Conservation (phyloP, 2,797 vertebrate genomes). For the Gallinago stenura region DNA sequence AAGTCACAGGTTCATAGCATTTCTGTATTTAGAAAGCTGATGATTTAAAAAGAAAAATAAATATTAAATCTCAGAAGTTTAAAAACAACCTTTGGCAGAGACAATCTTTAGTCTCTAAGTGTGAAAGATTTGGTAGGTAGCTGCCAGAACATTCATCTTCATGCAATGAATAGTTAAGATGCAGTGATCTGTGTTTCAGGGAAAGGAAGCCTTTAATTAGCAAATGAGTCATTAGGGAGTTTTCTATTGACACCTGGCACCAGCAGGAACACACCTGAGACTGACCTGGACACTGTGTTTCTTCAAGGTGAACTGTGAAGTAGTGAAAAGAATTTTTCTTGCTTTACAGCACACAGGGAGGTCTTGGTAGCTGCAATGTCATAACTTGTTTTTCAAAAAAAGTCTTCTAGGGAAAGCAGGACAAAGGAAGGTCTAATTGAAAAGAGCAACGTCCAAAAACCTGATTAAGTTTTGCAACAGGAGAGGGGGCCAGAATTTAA, state of each 20-base stretch:
- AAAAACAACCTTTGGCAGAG: neutral
- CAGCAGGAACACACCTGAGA: neutral
- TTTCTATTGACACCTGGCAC: neutral
- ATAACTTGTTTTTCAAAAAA: neutral
- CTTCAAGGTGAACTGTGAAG: neutral
- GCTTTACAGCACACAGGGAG: neutral
- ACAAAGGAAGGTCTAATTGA: neutral
- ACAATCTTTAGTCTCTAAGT: neutral
- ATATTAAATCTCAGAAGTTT: neutral
- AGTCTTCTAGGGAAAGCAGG: neutral
- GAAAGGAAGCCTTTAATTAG: conserved; percentile 18
- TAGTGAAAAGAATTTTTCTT: neutral
- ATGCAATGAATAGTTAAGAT: neutral
- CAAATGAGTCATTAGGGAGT: conserved; percentile 3
- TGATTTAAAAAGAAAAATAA: neutral
- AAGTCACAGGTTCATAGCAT: neutral
- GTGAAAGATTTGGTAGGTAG: neutral
- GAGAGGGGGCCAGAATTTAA: neutral
- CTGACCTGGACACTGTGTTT: neutral
- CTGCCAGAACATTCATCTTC: neutral
- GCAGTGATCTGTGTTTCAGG: neutral
- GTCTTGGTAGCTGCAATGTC: neutral
- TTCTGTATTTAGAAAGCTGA: neutral
- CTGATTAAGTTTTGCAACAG: neutral
- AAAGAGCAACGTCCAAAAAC: neutral